Percentiles rank a stretch among this genome's conserved stretches.
Conservation (phyloP, 1,140 invertebrate species). For the Trachelipus rathkii region DNA sequence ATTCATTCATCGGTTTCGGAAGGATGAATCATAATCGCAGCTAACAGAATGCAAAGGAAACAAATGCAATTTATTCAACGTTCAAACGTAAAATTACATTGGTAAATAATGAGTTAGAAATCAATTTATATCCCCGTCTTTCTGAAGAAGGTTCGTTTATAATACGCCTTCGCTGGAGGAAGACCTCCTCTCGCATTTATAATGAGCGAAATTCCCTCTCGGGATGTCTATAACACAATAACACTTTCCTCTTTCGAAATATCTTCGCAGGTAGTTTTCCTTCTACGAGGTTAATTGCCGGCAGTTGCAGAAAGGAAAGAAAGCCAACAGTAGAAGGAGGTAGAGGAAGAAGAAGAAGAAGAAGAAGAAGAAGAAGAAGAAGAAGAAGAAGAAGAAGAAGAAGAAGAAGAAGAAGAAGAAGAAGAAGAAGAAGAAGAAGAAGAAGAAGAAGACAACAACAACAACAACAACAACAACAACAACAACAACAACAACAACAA, state of each 20-base stretch:
- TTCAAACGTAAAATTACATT: not conserved
- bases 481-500: too few relatives aligned
- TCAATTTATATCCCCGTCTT: not conserved
- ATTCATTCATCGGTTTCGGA: too few relatives aligned
- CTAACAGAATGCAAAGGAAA: too few relatives aligned
- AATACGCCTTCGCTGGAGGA: not conserved
- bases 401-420: not conserved
- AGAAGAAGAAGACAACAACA: too few relatives aligned
- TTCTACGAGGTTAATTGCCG: too few relatives aligned
- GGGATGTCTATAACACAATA: not conserved
- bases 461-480: too few relatives aligned
- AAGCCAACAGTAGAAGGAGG: too few relatives aligned
- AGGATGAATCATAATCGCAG: too few relatives aligned
- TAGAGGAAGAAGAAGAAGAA: too few relatives aligned
- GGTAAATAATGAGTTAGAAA: constrained; percentile 2
- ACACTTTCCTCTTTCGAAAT: not conserved
- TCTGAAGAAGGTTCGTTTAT: not conserved
- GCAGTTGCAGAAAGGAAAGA: too few relatives aligned
- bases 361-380: not conserved
- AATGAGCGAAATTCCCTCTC: not conserved
- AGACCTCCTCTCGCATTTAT: not conserved
- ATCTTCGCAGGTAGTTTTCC: too few relatives aligned
- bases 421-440: not conserved
- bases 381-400: not conserved
- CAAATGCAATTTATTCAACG: not conserved